Evolutionary conservation across 2,888 invertebrate species (phyloP), one percentile per base, ranked within the genome.

Genomic region (Zygogramma bicolorata): DNA sequence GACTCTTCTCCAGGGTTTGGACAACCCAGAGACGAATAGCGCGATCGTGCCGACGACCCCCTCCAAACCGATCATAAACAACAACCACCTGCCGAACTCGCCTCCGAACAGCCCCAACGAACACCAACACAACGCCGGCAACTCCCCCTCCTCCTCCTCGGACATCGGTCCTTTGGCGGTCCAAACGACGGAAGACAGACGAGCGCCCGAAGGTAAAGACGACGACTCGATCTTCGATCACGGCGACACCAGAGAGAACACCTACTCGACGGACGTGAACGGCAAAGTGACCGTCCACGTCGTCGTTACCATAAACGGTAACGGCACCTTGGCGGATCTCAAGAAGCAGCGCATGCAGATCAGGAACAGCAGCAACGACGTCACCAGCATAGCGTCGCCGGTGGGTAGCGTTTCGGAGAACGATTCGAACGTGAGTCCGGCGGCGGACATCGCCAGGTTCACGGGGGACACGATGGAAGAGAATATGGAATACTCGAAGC

Each of bases 311-410:
- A 96, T 95, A 85, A 93, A 93, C 86, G 92, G 93, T 82, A 87
- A 86, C 78, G 91, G 91, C 86, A 97, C 97, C 63, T 90, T 98
- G 81, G 94, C 97, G 66, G 97, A 97, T 88, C 89, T 97, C 86
- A 98, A 98, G 89, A 97, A 97, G 87, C 96, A 97, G 85, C 90
- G 97, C 77, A 92, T 95, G 75, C 94, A 95, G 83, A 95, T 93
- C 81, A 90, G 95, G 81, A 93, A 92, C 84, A 91, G 91, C 68
- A 90, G 89, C 76, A 89, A 90, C 0, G 87, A 87, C 77, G 85
- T 85, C 49, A 84, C 80, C 79, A 85, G 83, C 77, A 75, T 87
- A 42, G 79, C 82, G 5, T 84, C 86, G 22, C 82, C 83, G 82
- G 68, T 88, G 81, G 88, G 87, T 82, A 88, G 86, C 70, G 75